Evolutionary conservation across 2,888 invertebrate genomes (phyloP), one percentile per base, ranked within the genome.

Genomic region (Danaus chrysippus): DNA sequence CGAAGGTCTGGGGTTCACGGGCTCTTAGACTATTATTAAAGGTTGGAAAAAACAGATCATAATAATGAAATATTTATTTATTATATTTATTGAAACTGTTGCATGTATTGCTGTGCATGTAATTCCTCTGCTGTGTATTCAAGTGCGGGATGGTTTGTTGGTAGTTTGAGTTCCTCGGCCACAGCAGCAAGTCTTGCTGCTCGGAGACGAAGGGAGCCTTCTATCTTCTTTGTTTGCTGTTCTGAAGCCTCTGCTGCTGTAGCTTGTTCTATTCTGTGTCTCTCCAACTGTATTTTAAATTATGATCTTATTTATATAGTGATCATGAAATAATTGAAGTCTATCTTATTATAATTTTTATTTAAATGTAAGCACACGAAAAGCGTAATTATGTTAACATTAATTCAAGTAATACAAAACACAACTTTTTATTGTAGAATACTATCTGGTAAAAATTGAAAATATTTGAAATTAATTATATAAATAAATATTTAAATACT

Each of bases 211-310:
- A 90, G 62, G 0, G 86, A 74, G 10, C 70, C 69, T 63, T 88
- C 86, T 44, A 79, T 56, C 0, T 75, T 74, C 15, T 72, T 73
- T 3, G 74, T 61, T 41, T 83, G 79, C 0, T 76, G 72, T 1
- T 79, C 78, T 5, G 65, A 66, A 0, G 74, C 70, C 9, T 89
- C 87, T 0, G 79, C 77, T 59, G 74, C 69, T 1, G 82, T 70
- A 9, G 77, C 72, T n/a, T 82, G 79, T 71, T 87, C 81, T 72
- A 89, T 61, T 61, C 85, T 75, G 72, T 84, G 80, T 56, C 87
- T 79, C 73, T 90, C 80, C 62, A 90, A 67, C 91, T 91, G 23
- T 43, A 46, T 23, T 43, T 13, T 46, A 10, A 8, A 53, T 10
- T 9, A 10, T 3, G 53, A 53, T 13, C 15, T 2, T 17, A 10